These are phyloP conservation scores for Drosophila takahashii DNA, from an alignment of 1,140 invertebrate genomes.

Conservation along the genomic window DNA sequence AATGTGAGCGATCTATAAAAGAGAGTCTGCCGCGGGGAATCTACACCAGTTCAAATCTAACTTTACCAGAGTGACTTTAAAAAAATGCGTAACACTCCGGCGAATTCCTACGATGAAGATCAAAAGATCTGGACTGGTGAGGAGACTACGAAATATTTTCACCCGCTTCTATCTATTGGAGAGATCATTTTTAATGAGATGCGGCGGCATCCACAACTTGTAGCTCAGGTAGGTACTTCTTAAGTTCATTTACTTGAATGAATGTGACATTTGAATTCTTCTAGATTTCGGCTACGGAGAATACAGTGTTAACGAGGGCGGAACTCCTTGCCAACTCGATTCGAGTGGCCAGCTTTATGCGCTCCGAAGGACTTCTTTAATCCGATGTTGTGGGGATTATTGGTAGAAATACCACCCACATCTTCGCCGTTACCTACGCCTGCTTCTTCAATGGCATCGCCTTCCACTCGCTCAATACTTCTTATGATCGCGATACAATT, in stretches of 20 bases:
- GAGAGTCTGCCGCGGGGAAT: neutral
- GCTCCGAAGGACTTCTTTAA: constrained; percentile 43
- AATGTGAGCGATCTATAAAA: constrained; percentile 8
- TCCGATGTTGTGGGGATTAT: constrained; percentile 69
- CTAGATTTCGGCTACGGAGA: constrained; percentile 65
- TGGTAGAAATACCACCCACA: constrained; percentile 64
- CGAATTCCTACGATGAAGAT: constrained; percentile 40
- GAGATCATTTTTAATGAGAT: constrained; percentile 64
- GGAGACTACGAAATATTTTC: constrained; percentile 17
- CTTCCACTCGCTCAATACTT: constrained; percentile 58
- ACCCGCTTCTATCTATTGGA: constrained; percentile 48
- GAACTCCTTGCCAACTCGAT: constrained; percentile 59
- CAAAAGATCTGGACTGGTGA: constrained; percentile 46
- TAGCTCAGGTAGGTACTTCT: constrained; percentile 48
- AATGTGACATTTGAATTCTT: neutral
- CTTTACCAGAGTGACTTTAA: neutral
- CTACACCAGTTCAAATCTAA: constrained; percentile 12
- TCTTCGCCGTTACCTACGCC: constrained; percentile 55
- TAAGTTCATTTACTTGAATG: neutral
- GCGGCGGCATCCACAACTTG: constrained; percentile 57
- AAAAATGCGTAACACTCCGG: constrained; percentile 26
- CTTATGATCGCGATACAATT: constrained; percentile 52
- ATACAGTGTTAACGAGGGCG: constrained; percentile 47
- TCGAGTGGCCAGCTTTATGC: constrained; percentile 54
- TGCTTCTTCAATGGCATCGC: constrained; percentile 74